Conservation (phyloP, 1,140 invertebrate genomes). For the Arion vulgaris region DNA sequence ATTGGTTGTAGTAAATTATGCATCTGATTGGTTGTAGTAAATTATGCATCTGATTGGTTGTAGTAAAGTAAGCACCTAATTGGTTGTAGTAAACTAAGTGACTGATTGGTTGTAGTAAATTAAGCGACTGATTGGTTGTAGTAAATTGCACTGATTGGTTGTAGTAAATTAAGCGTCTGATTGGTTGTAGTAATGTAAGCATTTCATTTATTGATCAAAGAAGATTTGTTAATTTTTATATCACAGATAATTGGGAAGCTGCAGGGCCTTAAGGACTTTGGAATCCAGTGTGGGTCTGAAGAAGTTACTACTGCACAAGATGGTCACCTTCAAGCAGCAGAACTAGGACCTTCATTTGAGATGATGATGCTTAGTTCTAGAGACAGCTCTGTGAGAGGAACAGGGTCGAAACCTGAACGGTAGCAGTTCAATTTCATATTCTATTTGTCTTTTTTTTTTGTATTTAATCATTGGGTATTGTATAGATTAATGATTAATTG, state of each 20-base stretch:
- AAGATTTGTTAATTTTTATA: background rate
- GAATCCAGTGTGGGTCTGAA: background rate
- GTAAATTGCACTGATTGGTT: too few species aligned
- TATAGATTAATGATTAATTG: background rate
- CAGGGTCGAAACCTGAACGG: background rate
- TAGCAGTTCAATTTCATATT: background rate
- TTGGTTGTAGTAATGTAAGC: too few species aligned
- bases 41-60: too few species aligned
- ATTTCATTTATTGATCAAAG: too few species aligned
- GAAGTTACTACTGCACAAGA: background rate
- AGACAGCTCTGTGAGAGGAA: background rate
- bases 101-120: too few species aligned
- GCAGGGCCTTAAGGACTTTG: background rate
- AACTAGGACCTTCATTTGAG: background rate
- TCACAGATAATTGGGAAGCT: background rate
- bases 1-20: too few species aligned
- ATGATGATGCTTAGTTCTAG: background rate
- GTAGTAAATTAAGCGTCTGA: too few species aligned
- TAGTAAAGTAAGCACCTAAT: too few species aligned
- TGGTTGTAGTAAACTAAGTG: too few species aligned
- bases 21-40: too few species aligned
- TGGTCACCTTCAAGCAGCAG: background rate
- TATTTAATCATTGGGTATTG: background rate
- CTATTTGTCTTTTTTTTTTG: background rate
- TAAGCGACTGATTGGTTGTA: too few species aligned